phyloP scores from a whole-genome alignment of 2,113 vertebrate genomes.

The Tonatia bakeri region DNA sequence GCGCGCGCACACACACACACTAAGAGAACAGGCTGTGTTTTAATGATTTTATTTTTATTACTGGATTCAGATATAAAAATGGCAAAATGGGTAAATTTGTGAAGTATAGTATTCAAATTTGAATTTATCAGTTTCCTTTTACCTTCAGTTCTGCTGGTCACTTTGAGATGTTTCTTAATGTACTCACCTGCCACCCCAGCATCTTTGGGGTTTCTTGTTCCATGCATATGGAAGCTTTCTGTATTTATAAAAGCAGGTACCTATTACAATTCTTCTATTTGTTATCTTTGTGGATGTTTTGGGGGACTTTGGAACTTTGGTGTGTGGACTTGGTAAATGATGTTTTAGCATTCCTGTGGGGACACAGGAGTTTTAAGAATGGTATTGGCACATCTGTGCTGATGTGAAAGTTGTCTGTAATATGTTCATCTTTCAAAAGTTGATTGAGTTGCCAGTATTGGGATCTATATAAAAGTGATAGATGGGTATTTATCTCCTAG shows the following conservation, averaged over 20 bases:
- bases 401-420: neutral
- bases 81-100: neutral
- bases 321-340: neutral
- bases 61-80: neutral
- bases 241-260: neutral
- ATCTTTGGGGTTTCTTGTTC: fast-evolving
- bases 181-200: fast-evolving
- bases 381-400: neutral
- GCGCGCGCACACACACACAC: no score
- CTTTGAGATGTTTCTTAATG: neutral
- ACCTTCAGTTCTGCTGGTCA: neutral
- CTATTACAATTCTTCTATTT: neutral
- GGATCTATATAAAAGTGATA: neutral
- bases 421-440: neutral
- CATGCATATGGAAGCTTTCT: neutral
- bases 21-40: neutral
- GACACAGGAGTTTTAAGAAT: neutral
- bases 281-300: neutral
- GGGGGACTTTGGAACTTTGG: neutral
- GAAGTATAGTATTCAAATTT: neutral
- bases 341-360: neutral
- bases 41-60: neutral
- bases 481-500: neutral
- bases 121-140: neutral
- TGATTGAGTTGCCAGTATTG: neutral